Percentiles rank a stretch among this genome's conserved stretches.
phyloP scores from a whole-genome alignment of 2,888 invertebrate genomes.

The Idaea biselata region DNA sequence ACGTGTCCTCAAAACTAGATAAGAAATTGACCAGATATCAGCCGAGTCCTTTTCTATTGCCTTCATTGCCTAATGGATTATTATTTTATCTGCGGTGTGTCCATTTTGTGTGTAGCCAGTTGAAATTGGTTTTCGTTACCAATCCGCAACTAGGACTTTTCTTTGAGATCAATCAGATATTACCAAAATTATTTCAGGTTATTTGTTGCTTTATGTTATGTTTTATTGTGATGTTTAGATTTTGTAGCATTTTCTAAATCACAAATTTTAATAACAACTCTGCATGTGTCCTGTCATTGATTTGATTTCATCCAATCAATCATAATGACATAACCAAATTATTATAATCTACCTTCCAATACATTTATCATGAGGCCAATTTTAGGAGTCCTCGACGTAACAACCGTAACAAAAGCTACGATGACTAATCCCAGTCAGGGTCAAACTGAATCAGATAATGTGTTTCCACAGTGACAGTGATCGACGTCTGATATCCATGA shows the following conservation, averaged over 20 bases:
- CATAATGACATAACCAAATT: constrained; percentile 21
- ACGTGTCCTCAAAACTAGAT: constrained; percentile 60
- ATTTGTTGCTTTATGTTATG: not conserved
- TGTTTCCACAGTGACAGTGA: constrained; percentile 65
- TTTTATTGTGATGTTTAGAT: not conserved
- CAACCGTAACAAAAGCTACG: constrained; percentile 54
- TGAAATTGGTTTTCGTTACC: constrained; percentile 24
- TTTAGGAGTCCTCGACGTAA: constrained; percentile 34
- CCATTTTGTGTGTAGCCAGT: constrained; percentile 34
- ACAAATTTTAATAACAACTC: constrained; percentile 23
- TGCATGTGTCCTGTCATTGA: constrained; percentile 20
- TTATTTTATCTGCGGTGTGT: constrained; percentile 35
- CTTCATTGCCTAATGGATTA: constrained; percentile 40
- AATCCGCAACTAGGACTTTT: not conserved
- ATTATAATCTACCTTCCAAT: constrained; percentile 24
- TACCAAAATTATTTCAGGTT: not conserved
- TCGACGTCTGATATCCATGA: constrained; percentile 72
- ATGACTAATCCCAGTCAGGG: constrained; percentile 62
- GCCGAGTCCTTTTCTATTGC: constrained; percentile 50
- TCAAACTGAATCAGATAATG: constrained; percentile 57
- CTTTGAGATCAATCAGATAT: not conserved
- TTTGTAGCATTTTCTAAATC: not conserved
- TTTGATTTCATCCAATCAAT: constrained; percentile 29
- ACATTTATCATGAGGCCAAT: constrained; percentile 35
- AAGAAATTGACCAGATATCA: constrained; percentile 71